These are phyloP conservation scores for Remorina albescens DNA, from an alignment of 2,797 vertebrate genomes.

Conservation along the genomic window DNA sequence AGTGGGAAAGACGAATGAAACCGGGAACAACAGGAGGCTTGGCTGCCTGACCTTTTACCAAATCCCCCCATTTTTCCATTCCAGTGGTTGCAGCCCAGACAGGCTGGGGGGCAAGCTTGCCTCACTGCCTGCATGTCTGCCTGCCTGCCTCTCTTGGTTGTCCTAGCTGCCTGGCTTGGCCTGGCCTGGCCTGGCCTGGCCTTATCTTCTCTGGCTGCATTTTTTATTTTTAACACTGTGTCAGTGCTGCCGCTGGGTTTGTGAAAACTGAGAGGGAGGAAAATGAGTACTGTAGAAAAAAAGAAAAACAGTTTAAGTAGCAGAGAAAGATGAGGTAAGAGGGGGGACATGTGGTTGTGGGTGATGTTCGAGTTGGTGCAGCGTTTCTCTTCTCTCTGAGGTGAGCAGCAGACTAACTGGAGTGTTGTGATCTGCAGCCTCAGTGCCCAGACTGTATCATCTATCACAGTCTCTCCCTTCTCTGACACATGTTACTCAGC, in stretches of 20 bases:
- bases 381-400: slow-evolving; percentile 43
- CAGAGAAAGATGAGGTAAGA: slow-evolving; percentile 36
- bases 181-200: slow-evolving; percentile 26
- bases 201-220: slow-evolving; percentile 38
- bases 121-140: slow-evolving; percentile 59
- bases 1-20: slow-evolving; percentile 62
- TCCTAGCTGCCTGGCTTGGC: slow-evolving; percentile 45
- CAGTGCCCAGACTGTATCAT: slow-evolving; percentile 59
- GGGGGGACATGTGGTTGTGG: slow-evolving; percentile 10
- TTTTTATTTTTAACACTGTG: slow-evolving; percentile 47
- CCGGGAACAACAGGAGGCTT: slow-evolving; percentile 69
- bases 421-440: slow-evolving; percentile 69
- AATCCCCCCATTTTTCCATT: slow-evolving; percentile 83
- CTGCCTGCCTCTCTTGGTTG: slow-evolving; percentile 49
- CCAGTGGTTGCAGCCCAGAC: slow-evolving; percentile 82
- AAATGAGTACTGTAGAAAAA: slow-evolving; percentile 1
- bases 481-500: slow-evolving; percentile 76
- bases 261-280: slow-evolving; percentile 29
- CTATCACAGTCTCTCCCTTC: slow-evolving; percentile 59
- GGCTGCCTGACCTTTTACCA: slow-evolving; percentile 83
- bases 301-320: slow-evolving; percentile 41
- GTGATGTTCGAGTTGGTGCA: slow-evolving; percentile 7
- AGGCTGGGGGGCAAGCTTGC: slow-evolving; percentile 72
- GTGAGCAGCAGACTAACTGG: slow-evolving; percentile 60
- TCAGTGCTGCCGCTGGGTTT: slow-evolving; percentile 44